Evolutionary conservation across 2,113 vertebrate genomes (phyloP).

Genomic region (Daboia siamensis): DNA sequence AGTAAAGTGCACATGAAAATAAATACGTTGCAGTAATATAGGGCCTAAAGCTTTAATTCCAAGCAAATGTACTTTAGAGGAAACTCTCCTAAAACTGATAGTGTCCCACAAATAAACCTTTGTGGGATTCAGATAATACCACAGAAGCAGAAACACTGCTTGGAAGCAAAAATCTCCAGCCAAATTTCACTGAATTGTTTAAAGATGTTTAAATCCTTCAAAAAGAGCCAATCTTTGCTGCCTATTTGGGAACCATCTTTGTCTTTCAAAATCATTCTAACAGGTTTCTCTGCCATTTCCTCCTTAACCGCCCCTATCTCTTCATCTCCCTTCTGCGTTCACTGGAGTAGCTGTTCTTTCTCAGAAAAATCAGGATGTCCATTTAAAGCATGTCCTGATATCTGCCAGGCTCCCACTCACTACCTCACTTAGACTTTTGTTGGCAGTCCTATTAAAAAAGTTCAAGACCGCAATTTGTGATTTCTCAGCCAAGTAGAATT

Average conservation of each 20-base stretch:
- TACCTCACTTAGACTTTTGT: slow-evolving; percentile 76
- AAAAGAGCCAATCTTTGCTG: not conserved
- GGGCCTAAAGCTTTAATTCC: not conserved
- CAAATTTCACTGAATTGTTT: not conserved
- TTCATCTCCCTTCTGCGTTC: not conserved
- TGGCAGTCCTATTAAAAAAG: slow-evolving; percentile 73
- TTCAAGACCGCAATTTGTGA: slow-evolving; percentile 79
- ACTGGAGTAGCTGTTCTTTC: slow-evolving; percentile 33
- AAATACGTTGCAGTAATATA: not conserved
- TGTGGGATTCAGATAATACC: not conserved
- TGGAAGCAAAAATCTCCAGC: not conserved
- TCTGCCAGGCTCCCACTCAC: slow-evolving; percentile 69
- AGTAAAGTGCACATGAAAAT: not conserved
- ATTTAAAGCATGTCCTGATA: slow-evolving; percentile 56
- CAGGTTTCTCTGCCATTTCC: not conserved
- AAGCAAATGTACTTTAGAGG: not conserved
- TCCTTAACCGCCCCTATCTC: not conserved
- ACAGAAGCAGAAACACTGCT: not conserved
- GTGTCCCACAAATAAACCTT: not conserved
- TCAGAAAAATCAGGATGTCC: slow-evolving; percentile 53
- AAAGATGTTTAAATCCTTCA: not conserved
- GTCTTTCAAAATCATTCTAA: not conserved
- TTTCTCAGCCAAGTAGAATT: slow-evolving; percentile 71
- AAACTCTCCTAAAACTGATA: not conserved
- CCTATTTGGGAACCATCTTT: not conserved